Conservation (phyloP, 2,888 invertebrate genomes). For the Asteroscopus sphinx region DNA sequence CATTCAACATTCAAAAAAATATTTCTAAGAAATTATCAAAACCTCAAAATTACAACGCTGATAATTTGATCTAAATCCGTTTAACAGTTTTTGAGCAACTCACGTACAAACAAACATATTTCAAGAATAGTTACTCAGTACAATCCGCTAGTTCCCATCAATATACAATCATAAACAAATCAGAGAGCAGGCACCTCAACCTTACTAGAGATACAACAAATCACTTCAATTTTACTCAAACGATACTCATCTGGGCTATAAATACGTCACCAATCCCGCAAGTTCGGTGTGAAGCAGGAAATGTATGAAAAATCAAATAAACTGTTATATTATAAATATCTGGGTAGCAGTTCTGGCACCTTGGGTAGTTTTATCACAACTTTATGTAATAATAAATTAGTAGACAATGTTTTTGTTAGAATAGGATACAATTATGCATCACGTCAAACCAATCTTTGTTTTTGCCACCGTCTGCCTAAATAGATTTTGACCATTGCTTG, state of each 20-base stretch:
- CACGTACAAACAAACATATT: slow-evolving; percentile 10
- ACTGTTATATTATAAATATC: slow-evolving; percentile 53
- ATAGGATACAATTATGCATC: slow-evolving; percentile 41
- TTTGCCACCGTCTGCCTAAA: slow-evolving; percentile 27
- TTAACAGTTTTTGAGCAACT: slow-evolving; percentile 14
- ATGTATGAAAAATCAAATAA: slow-evolving; percentile 58
- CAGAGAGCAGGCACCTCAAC: slow-evolving; percentile 1
- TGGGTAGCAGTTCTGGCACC: slow-evolving; percentile 50
- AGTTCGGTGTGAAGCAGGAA: slow-evolving; percentile 40
- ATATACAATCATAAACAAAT: slow-evolving; percentile 29
- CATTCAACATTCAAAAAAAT: no score
- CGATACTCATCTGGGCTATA: slow-evolving; percentile 15
- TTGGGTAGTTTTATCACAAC: slow-evolving; percentile 45
- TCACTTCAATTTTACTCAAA: slow-evolving; percentile 25
- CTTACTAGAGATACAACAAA: slow-evolving; percentile 30
- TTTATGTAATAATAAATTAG: slow-evolving; percentile 49
- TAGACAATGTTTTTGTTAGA: slow-evolving; percentile 30
- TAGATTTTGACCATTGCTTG: slow-evolving; percentile 15
- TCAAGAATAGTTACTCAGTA: slow-evolving; percentile 6
- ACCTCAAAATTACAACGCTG: slow-evolving; percentile 10
- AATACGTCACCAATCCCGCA: slow-evolving; percentile 11
- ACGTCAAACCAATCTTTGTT: slow-evolving; percentile 23
- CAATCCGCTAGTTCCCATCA: slow-evolving; percentile 8
- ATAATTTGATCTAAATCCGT: slow-evolving; percentile 18
- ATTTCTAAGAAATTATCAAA: no score